Base-by-base conservation (phyloP, 2,888 invertebrate species). In the Dimorphilus gyrociliatus region DNA sequence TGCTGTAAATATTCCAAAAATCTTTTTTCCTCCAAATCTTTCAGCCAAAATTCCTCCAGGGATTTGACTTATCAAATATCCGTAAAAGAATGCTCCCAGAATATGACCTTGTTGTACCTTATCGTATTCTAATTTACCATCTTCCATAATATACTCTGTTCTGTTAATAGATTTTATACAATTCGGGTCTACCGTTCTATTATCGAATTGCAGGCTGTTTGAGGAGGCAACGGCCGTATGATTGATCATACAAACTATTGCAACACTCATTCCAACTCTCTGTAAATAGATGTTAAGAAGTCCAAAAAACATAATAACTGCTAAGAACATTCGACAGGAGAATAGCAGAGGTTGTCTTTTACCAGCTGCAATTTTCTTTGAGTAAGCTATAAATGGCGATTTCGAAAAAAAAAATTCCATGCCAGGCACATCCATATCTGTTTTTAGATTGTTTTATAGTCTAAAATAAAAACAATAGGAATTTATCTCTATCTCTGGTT, bases 201-300 rank as follows among this genome's bases (percentile, higher is more conserved):
- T n/a, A n/a, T n/a, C n/a, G n/a, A n/a, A n/a, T n/a, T n/a, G n/a
- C n/a, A n/a, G n/a, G n/a, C n/a, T n/a, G n/a, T n/a, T n/a, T n/a
- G n/a, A n/a, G n/a, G n/a, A n/a, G 21, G 36, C 35, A n/a, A 51
- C 19, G 12, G 51, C 53, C 30, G 59, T 56, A 3, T 53, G 49
- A 36, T 64, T 65, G 12, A 69, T 67, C 71, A 71, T 71, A 42
- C 69, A 69, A 3, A 70, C 61, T 27, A 71, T 63, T 3, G 68
- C 66, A 37, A 71, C 66, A 40, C 67, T 68, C 23, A 71, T 53
- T 46, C 68, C 68, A 32, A 69, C 64, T 6, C 69, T 55, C 49
- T 69, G 48, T 16, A 69, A 74, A 69, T 49, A 76, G 68, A 43
- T 72, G 72, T 52, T 73, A 74, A 55, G 78, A 76, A 44, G 55